Evolutionary conservation across 2,888 invertebrate genomes (phyloP), one percentile per base, ranked within the genome.

Genomic region (Plemyria rubiginata): DNA sequence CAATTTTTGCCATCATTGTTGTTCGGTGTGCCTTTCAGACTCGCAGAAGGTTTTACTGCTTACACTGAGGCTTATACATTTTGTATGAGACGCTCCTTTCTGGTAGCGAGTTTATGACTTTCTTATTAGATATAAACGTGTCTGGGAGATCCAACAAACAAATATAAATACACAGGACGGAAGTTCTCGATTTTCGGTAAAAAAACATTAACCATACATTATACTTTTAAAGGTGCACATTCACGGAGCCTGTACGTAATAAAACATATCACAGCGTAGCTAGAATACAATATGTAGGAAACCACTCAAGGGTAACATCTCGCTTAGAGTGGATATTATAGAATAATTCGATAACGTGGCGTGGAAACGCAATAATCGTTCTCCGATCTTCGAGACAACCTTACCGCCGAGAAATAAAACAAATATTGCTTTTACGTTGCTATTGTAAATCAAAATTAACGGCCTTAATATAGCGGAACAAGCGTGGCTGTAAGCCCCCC

Each of bases 391-490:
- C 71, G 79, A 84, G 85, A 83, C 85, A 82, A 80, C 78, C 80
- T 81, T 79, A 82, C 85, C 82, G 76, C 76, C 75, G 80, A 82
- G 88, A 89, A 91, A 91, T 92, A 92, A 91, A 92, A 92, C 91
- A 92, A 92, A 92, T 92, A 92, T 92, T 92, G 91, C 91, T 91
- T 89, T 88, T 90, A 88, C 89, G 86, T 85, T 79, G 84, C 82
- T 88, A 92, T 91, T 92, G 90, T 92, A 92, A 92, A 92, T 92
- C 92, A 92, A 92, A 92, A 92, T 92, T 92, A 92, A 92, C 92
- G 88, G 90, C 92, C 84, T 92, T 92, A 92, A 92, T 91, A 92
- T 91, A 88, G 90, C 91, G 79, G 77, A 84, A 82, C 78, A 82
- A 84, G 81, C 88, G 85, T 81, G 82, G 87, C 81, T 84, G 85